These are phyloP conservation scores for Sebastes diaconus DNA, from an alignment of 2,797 vertebrate species.

Conservation along the genomic window DNA sequence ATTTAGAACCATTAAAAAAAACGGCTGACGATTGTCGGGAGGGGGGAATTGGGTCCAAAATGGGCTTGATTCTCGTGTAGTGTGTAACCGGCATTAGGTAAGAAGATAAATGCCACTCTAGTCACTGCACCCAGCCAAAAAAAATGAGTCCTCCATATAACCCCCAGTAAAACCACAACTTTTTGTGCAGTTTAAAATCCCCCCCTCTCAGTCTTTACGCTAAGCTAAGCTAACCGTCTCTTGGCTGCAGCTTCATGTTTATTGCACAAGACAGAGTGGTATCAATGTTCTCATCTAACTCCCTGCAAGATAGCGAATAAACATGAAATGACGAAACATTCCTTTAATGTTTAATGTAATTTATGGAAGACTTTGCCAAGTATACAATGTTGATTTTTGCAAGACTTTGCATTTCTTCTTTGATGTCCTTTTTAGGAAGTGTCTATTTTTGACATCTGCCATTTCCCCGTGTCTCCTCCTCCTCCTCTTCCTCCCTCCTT, in stretches of 20 bases:
- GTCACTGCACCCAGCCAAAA: not conserved
- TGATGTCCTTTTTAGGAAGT: slow-evolving; percentile 44
- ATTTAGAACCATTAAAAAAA: no score
- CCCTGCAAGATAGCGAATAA: not conserved
- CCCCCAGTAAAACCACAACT: not conserved
- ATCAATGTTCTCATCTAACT: not conserved
- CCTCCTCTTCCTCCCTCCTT: not conserved
- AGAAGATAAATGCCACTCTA: not conserved
- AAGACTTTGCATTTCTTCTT: slow-evolving; percentile 3
- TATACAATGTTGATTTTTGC: not conserved
- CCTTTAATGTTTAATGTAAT: not conserved
- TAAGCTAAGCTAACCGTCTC: not conserved
- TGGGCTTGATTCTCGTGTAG: no score
- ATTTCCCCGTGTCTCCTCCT: slow-evolving; percentile 3
- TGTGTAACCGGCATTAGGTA: not conserved
- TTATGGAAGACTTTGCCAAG: not conserved
- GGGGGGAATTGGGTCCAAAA: no score
- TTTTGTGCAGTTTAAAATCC: not conserved
- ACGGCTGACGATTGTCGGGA: no score
- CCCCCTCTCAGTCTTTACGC: not conserved
- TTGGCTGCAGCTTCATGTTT: not conserved
- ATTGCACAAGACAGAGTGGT: not conserved
- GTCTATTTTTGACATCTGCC: slow-evolving; percentile 11
- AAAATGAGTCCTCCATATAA: not conserved
- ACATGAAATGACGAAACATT: not conserved